Conservation (phyloP, 2,113 vertebrate genomes). For the Sphaerodactylus townsendi region DNA sequence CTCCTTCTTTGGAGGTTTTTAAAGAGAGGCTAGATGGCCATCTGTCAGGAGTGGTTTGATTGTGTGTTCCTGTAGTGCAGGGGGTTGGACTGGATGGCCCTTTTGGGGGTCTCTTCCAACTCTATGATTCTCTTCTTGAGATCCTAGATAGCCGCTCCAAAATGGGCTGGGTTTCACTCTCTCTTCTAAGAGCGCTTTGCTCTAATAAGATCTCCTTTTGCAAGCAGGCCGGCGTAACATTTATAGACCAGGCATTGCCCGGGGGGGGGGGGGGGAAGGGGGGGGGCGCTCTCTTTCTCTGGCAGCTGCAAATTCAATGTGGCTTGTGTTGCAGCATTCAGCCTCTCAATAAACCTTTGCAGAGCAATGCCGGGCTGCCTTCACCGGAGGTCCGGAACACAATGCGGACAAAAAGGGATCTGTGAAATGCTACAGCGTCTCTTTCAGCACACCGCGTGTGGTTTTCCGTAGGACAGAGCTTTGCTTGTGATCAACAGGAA, state of each 20-base stretch:
- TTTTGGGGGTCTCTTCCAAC: too few relatives aligned
- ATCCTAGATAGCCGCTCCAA: not conserved
- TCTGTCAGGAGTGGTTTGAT: too few relatives aligned
- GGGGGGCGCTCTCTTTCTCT: conserved; percentile 15
- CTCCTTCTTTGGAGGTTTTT: too few relatives aligned
- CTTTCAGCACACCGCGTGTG: conserved; percentile 11
- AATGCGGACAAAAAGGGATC: conserved; percentile 49
- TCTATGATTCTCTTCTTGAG: too few relatives aligned
- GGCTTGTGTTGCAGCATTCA: fast-evolving
- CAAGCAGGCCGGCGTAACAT: fast-evolving
- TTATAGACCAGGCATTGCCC: not conserved
- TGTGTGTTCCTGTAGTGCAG: too few relatives aligned
- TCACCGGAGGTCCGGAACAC: not conserved
- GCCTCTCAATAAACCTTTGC: not conserved
- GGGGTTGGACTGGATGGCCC: too few relatives aligned
- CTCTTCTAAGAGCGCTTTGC: not conserved
- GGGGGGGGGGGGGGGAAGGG: too few relatives aligned
- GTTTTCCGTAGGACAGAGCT: conserved; percentile 9
- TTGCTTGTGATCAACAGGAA: conserved; percentile 2
- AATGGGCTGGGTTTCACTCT: not conserved
- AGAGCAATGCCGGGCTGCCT: not conserved
- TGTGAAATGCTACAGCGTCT: conserved; percentile 51
- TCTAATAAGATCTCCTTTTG: not conserved
- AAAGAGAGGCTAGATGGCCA: too few relatives aligned
- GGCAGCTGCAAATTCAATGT: not conserved